These are phyloP conservation scores for Blomia tropicalis DNA, from an alignment of 2,888 invertebrate species.

Conservation along the genomic window DNA sequence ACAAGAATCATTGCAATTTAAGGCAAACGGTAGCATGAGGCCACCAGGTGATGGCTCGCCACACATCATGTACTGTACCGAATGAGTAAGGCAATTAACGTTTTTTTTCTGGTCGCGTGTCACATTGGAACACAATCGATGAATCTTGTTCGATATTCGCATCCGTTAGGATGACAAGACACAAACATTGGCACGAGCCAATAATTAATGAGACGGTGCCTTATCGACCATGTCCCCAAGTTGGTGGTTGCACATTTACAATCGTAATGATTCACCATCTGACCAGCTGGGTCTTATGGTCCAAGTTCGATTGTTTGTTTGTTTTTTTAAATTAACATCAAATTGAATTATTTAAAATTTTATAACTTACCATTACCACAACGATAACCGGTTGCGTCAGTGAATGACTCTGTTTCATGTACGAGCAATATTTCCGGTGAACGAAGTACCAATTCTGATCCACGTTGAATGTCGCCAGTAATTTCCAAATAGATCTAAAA, in stretches of 20 bases:
- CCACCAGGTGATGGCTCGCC: no score
- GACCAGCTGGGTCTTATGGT: no score
- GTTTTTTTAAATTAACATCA: no score
- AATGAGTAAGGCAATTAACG: no score
- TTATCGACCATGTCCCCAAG: constrained; percentile 8
- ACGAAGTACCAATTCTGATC: background rate
- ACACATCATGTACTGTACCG: no score
- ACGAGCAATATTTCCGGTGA: background rate
- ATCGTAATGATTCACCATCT: no score
- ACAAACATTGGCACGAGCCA: background rate
- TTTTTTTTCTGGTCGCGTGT: background rate
- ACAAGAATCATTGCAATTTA: no score
- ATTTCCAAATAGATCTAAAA: constrained; percentile 10
- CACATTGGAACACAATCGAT: background rate
- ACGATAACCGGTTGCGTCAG: background rate
- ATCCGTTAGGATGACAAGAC: background rate
- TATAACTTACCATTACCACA: constrained; percentile 7
- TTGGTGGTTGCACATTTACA: no score
- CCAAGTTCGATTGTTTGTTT: no score
- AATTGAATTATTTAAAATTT: background rate
- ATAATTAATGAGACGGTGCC: background rate
- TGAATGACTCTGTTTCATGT: background rate
- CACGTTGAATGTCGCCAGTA: constrained; percentile 1
- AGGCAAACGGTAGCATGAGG: no score
- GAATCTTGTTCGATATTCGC: background rate